Evolutionary conservation across 2,888 invertebrate genomes (phyloP), one percentile per base, ranked within the genome.

Genomic region (Xestia rhomboidea): DNA sequence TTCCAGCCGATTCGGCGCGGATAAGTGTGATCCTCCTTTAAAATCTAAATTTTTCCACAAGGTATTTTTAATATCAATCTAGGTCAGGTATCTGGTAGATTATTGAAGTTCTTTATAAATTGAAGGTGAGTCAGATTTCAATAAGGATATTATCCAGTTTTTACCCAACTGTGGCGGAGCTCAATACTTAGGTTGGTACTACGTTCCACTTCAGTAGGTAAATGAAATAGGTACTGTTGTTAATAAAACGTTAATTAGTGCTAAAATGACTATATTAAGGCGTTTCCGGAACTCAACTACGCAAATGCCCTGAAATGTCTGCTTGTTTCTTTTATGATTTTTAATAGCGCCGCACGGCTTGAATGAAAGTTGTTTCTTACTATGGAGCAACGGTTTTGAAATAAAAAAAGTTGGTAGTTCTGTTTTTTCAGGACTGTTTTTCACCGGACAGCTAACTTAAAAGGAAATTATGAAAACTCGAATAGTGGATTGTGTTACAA

Each of bases 31-130:
- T 18, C 21, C 8, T 60, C 30, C 30, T 60, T 21, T 60, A 30
- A 30, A 60, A 79, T 67, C 0, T 27, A 30, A 60, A 21, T 76
- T 74, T 80, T 76, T 38, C 8, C 7, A 38, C 83, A 80, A 80
- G 83, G 83, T 54, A 18, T 82, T 73, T 73, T 82, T 62, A 18
- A 7, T 62, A 69, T 66, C n/a, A 49, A 69, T 60, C n/a, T 82
- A 60, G 80, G 83, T 54, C 69, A 82, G 57, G 27, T 27, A 27
- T 57, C 54, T 27, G n/a, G 27, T 18, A 18, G 21, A 34, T 70
- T 69, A 44, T 62, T 62, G 21, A 64, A 79, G 30, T 69, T 49
- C 4, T 78, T 30, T 30, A 21, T 18, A 57, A n/a, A 69, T 30
- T 66, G 18, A 51, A 60, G 51, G 51, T 21, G 11, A 30, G 21